A percentile compares a stretch with the other conserved stretches of the same genome.
Evolutionary conservation across 2,888 invertebrate genomes (phyloP).

Genomic region (Drosophila melanosoma): DNA sequence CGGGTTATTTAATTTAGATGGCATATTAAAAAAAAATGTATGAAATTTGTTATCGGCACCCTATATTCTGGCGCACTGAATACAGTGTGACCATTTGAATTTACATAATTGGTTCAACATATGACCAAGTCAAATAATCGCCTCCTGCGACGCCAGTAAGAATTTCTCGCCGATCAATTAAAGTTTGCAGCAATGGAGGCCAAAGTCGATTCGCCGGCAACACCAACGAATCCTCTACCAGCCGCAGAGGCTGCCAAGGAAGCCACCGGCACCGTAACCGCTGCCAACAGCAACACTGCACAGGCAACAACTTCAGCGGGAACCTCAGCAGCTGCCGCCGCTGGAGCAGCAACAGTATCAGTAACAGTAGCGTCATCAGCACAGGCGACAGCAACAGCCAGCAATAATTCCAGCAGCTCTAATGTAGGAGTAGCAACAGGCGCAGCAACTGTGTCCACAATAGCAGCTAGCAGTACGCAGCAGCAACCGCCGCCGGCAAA

Average conservation of each 20-base stretch:
- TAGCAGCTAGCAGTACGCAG: constrained; percentile 26
- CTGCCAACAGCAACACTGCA: constrained; percentile 30
- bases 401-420: constrained; percentile 15
- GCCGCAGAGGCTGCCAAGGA: constrained; percentile 52
- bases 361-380: constrained; percentile 20
- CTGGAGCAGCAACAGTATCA: constrained; percentile 29
- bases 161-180: constrained; percentile 26
- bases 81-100: constrained; percentile 37
- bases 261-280: neutral
- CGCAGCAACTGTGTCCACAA: constrained; percentile 9
- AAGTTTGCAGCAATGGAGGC: constrained; percentile 51
- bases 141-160: constrained; percentile 38
- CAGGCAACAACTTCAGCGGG: constrained; percentile 48
- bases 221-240: constrained; percentile 47
- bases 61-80: neutral
- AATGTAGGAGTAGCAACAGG: constrained; percentile 14
- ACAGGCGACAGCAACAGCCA: constrained; percentile 11
- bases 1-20: neutral
- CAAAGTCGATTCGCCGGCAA: constrained; percentile 62
- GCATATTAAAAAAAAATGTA: neutral
- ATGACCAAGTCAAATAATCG: constrained; percentile 36
- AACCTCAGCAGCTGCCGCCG: constrained; percentile 27
- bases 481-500: constrained; percentile 84
- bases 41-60: constrained; percentile 1
- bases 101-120: constrained; percentile 22